phyloP scores from a whole-genome alignment of 2,888 invertebrate species.

The Nemoura dubitans region DNA sequence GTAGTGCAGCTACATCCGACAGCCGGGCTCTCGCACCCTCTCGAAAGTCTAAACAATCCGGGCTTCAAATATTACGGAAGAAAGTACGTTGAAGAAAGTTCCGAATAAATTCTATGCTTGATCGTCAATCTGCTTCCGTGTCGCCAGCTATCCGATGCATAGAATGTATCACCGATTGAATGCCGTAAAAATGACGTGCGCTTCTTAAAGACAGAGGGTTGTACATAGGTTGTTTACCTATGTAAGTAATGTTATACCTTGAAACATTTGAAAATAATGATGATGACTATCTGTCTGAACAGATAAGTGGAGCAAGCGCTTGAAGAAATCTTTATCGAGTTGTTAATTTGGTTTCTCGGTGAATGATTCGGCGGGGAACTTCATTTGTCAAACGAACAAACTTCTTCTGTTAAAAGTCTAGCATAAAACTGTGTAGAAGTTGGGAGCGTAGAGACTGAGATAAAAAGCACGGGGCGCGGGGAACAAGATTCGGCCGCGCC shows the following conservation, averaged over 20 bases:
- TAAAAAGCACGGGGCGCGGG: not conserved
- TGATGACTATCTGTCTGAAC: not conserved
- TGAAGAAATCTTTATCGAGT: slow-evolving; percentile 13
- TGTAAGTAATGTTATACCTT: too few relatives aligned
- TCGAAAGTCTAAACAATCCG: too few relatives aligned
- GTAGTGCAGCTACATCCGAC: too few relatives aligned
- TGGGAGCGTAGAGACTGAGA: not conserved
- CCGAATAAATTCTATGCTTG: not conserved
- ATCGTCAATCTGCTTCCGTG: not conserved
- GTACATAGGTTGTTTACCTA: not conserved
- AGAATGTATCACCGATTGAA: not conserved
- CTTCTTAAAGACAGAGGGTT: not conserved
- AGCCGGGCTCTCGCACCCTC: too few relatives aligned
- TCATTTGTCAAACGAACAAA: slow-evolving; percentile 24
- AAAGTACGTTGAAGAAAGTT: too few relatives aligned
- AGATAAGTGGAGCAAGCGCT: not conserved
- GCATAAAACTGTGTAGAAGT: slow-evolving; percentile 3
- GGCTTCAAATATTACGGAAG: too few relatives aligned
- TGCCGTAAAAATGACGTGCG: not conserved
- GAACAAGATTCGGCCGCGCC: not conserved
- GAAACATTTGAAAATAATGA: not conserved
- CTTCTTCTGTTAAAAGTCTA: not conserved
- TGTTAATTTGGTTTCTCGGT: slow-evolving; percentile 29
- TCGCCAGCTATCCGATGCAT: not conserved
- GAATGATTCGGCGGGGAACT: not conserved